phyloP scores from a whole-genome alignment of 2,797 vertebrate species.

The Takifugu rubripes region DNA sequence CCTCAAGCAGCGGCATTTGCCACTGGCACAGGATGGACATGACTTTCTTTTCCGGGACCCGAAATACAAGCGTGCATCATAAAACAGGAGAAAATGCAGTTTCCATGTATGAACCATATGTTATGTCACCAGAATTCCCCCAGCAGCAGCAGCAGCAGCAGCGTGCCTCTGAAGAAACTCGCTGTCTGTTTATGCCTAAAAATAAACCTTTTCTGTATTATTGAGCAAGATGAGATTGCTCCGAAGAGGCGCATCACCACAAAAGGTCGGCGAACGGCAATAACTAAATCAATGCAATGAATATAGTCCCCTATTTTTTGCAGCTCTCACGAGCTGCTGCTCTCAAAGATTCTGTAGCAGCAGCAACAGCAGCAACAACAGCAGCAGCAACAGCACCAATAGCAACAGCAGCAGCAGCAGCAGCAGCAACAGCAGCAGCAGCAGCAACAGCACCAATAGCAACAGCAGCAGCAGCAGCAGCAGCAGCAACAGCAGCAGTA shows the following conservation, averaged over 20 bases:
- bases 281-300: slow-evolving; percentile 50
- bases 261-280: slow-evolving; percentile 21
- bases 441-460: too few relatives aligned
- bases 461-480: too few relatives aligned
- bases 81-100: slow-evolving; percentile 34
- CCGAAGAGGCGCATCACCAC: too few relatives aligned
- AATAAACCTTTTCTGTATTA: slow-evolving; percentile 45
- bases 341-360: slow-evolving; percentile 2
- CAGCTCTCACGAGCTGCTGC: slow-evolving; percentile 24
- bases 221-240: slow-evolving; percentile 27
- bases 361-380: not conserved
- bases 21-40: slow-evolving; percentile 27
- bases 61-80: slow-evolving; percentile 9
- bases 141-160: slow-evolving; percentile 9
- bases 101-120: slow-evolving; percentile 26
- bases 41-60: slow-evolving; percentile 9
- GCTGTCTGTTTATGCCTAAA: slow-evolving; percentile 41
- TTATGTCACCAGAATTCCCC: slow-evolving; percentile 8
- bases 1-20: too few relatives aligned
- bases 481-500: too few relatives aligned
- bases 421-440: not conserved
- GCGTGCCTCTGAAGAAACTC: slow-evolving; percentile 34
- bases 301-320: slow-evolving; percentile 63
- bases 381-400: not conserved
- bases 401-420: slow-evolving; percentile 4